Conservation (phyloP, 1,140 invertebrate species). For the Tigriopus japonicus region DNA sequence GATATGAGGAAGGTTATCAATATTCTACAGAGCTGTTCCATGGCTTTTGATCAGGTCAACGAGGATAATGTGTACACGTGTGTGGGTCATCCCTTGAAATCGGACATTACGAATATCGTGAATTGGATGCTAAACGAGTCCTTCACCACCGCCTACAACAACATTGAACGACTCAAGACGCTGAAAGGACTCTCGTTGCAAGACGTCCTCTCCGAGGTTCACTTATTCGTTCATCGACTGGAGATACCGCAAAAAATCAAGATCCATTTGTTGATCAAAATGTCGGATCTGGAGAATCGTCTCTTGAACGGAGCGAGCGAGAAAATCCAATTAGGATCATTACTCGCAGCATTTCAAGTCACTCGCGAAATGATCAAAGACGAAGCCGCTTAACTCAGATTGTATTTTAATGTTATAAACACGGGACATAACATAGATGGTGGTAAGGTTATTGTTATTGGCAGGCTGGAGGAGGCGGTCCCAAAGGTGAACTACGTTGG, state of each 20-base stretch:
- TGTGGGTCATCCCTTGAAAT: conserved; percentile 78
- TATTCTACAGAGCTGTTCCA: conserved; percentile 75
- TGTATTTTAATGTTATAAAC: too few relatives aligned
- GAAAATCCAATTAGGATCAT: conserved; percentile 2
- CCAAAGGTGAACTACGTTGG: too few relatives aligned
- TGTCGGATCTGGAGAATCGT: conserved; percentile 1
- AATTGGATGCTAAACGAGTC: conserved; percentile 73
- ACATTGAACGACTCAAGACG: conserved; percentile 40
- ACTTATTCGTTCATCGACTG: conserved; percentile 26
- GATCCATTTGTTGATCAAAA: conserved; percentile 5
- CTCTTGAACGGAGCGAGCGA: background rate
- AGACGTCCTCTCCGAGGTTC: conserved; percentile 29
- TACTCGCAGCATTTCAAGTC: conserved; percentile 3
- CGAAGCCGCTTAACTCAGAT: background rate
- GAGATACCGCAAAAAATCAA: background rate
- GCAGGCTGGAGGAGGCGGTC: too few relatives aligned
- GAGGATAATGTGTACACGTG: conserved; percentile 88
- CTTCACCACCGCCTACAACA: conserved; percentile 55
- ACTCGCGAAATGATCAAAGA: background rate
- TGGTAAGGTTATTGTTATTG: too few relatives aligned
- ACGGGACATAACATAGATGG: too few relatives aligned
- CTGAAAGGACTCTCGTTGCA: conserved; percentile 14
- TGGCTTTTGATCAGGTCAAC: conserved; percentile 48
- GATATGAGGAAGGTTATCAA: conserved; percentile 96
- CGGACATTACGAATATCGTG: conserved; percentile 73